Evolutionary conservation across 1,140 invertebrate species (phyloP).

Genomic region (Trichoplusia ni): DNA sequence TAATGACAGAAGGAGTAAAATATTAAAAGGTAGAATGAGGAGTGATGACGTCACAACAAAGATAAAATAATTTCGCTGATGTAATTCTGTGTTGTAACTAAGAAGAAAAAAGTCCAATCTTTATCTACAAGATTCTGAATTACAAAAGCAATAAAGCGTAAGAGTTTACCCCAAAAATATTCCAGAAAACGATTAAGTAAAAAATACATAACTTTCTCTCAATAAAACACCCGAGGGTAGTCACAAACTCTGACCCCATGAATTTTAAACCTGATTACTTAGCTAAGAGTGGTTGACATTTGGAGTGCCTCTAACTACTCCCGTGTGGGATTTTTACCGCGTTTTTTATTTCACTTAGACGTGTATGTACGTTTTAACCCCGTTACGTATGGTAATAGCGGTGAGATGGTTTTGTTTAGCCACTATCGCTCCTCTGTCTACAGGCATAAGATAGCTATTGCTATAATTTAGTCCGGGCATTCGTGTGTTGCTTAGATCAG

Average conservation of each 20-base stretch:
- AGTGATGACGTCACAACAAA: no score
- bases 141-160: no score
- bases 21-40: no score
- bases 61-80: no score
- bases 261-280: conserved; percentile 37
- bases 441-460: neutral
- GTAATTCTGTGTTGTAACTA: no score
- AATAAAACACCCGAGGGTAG: conserved; percentile 10
- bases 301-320: conserved; percentile 28
- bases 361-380: conserved; percentile 20
- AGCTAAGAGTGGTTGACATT: conserved; percentile 31
- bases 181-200: neutral
- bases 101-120: no score
- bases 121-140: no score
- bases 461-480: neutral
- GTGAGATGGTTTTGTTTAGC: neutral
- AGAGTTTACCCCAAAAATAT: no score
- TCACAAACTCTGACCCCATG: conserved; percentile 21
- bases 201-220: conserved; percentile 7
- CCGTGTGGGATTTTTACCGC: conserved; percentile 27
- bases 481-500: neutral
- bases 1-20: no score
- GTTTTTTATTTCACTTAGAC: conserved; percentile 31
- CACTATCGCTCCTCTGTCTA: neutral
- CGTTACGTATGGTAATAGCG: conserved; percentile 13